These are phyloP conservation scores for Chloebia gouldiae DNA, from an alignment of 2,113 vertebrate species.

Conservation along the genomic window DNA sequence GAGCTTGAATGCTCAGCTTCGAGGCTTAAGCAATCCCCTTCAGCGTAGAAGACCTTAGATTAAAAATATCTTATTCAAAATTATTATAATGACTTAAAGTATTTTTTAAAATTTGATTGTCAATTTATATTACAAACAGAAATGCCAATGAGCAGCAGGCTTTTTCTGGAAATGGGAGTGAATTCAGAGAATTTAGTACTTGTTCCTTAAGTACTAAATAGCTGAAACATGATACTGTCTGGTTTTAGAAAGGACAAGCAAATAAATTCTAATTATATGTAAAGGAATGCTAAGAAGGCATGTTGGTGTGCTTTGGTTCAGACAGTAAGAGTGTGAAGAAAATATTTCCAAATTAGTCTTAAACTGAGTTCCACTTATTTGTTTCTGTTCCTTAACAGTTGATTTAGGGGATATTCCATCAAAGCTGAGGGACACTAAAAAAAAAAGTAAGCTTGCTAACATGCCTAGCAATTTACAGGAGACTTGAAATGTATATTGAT, in stretches of 20 bases:
- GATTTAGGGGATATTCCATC: neutral
- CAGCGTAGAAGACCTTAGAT: neutral
- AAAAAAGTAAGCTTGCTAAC: neutral
- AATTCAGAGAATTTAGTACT: slow-evolving; percentile 3
- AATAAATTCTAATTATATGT: neutral
- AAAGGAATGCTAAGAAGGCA: neutral
- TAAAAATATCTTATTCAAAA: neutral
- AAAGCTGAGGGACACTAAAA: neutral
- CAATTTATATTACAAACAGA: slow-evolving; percentile 37
- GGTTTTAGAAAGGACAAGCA: neutral
- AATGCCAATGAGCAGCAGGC: neutral
- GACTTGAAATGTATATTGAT: neutral
- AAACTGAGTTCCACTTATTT: neutral
- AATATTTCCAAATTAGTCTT: neutral
- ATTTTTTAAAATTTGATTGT: neutral
- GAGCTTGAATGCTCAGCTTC: neutral
- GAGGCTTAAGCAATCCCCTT: neutral
- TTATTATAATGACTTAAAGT: slow-evolving; percentile 21
- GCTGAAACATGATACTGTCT: neutral
- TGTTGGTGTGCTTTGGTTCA: neutral
- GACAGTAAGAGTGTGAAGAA: neutral
- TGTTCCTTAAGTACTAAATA: neutral
- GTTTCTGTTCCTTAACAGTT: neutral
- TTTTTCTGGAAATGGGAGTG: neutral
- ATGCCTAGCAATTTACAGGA: neutral